Conservation (phyloP, 2,888 invertebrate species). For the Mesochorus sp. region DNA sequence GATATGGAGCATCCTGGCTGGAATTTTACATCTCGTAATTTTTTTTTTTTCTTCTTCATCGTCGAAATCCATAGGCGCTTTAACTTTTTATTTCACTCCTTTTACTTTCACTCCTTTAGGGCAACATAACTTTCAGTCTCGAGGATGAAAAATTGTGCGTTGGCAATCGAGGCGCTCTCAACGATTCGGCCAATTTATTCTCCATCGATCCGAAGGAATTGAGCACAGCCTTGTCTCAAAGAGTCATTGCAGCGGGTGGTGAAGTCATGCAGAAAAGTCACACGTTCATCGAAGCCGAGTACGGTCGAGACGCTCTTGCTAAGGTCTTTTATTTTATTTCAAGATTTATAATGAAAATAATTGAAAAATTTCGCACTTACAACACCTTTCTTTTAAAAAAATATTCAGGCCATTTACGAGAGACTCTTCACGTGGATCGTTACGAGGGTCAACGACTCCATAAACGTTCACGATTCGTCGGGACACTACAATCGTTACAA, state of each 20-base stretch:
- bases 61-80: too few species aligned
- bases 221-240: conserved; percentile 89
- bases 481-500: conserved; percentile 84
- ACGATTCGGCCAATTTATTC: conserved; percentile 85
- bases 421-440: conserved; percentile 97
- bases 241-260: conserved; percentile 96
- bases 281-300: conserved; percentile 91
- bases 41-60: neutral
- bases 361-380: neutral
- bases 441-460: conserved; percentile 94
- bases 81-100: conserved; percentile 29
- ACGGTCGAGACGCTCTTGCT: conserved; percentile 95
- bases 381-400: neutral
- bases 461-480: conserved; percentile 87
- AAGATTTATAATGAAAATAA: conserved; percentile 14
- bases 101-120: conserved; percentile 81
- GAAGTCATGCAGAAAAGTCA: conserved; percentile 96
- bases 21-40: conserved; percentile 92
- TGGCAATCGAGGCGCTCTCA: conserved; percentile 85
- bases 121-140: conserved; percentile 85
- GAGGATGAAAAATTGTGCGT: conserved; percentile 85
- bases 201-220: conserved; percentile 85
- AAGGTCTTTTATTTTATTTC: conserved; percentile 82
- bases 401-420: conserved; percentile 93
- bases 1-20: conserved; percentile 95